Evolutionary conservation across 2,797 vertebrate genomes (phyloP).

Genomic region (Crenichthys baileyi): DNA sequence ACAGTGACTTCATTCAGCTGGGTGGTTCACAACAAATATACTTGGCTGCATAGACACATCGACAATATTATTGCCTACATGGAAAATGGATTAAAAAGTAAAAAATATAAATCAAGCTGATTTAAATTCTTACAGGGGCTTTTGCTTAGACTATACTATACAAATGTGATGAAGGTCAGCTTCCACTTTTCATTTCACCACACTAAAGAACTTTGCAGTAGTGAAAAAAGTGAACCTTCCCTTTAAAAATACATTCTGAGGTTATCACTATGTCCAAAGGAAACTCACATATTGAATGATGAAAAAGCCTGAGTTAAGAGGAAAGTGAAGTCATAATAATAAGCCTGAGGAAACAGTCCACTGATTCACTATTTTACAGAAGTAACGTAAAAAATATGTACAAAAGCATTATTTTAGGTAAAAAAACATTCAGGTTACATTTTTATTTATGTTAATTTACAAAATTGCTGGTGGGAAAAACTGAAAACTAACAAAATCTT

Average conservation of each 20-base stretch:
- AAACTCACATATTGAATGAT: constrained; percentile 84
- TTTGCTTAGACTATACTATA: constrained; percentile 55
- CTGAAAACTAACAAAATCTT: constrained; percentile 87
- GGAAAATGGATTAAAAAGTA: constrained; percentile 72
- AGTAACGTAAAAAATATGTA: constrained; percentile 91
- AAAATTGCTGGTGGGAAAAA: constrained; percentile 76
- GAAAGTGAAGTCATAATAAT: constrained; percentile 86
- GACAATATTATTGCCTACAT: constrained; percentile 97
- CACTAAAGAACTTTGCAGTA: constrained; percentile 67
- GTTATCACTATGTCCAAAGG: constrained; percentile 83
- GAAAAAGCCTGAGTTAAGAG: constrained; percentile 93
- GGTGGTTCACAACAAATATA: constrained; percentile 89
- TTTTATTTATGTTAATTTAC: constrained; percentile 91
- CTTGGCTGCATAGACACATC: constrained; percentile 97
- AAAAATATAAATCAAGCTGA: constrained; percentile 68
- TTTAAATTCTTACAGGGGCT: constrained; percentile 74
- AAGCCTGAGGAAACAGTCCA: constrained; percentile 91
- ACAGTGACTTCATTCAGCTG: constrained; percentile 90
- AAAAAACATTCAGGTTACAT: constrained; percentile 63
- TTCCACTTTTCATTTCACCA: constrained; percentile 74
- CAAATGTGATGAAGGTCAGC: constrained; percentile 46
- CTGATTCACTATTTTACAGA: constrained; percentile 96
- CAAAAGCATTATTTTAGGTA: constrained; percentile 86
- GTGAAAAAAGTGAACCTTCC: constrained; percentile 73
- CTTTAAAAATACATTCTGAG: constrained; percentile 91